Conservation (phyloP, 1,140 invertebrate species). For the Aphaenogaster floridana region DNA sequence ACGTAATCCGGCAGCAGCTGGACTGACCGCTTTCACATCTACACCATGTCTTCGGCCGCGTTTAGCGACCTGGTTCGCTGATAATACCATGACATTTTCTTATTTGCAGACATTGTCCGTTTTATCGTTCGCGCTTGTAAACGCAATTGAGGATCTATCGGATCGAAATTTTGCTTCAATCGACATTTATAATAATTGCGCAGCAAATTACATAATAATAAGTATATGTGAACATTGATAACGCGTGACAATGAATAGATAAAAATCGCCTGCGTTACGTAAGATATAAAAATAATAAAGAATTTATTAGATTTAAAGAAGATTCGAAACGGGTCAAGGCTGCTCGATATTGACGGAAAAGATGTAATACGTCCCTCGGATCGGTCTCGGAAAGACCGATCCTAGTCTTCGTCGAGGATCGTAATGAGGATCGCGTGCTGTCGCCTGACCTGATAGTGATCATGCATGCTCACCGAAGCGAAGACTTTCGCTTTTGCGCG, state of each 20-base stretch:
- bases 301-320: neutral
- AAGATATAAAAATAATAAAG: neutral
- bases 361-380: neutral
- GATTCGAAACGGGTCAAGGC: constrained; percentile 30
- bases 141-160: neutral
- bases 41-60: constrained; percentile 71
- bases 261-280: neutral
- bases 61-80: constrained; percentile 69
- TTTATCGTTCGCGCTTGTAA: neutral
- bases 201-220: neutral
- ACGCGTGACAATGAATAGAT: neutral
- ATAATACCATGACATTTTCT: constrained; percentile 58
- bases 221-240: neutral
- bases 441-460: constrained; percentile 32
- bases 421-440: constrained; percentile 39
- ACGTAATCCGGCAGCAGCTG: constrained; percentile 81
- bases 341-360: neutral
- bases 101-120: neutral
- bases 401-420: neutral
- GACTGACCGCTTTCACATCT: constrained; percentile 85
- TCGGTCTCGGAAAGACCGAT: neutral
- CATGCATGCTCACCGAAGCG: constrained; percentile 60
- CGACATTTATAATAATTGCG: neutral
- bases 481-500: constrained; percentile 75
- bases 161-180: neutral